Evolutionary conservation across 2,888 invertebrate species (phyloP), one percentile per base, ranked within the genome.

Genomic region (Anthrax anthrax): DNA sequence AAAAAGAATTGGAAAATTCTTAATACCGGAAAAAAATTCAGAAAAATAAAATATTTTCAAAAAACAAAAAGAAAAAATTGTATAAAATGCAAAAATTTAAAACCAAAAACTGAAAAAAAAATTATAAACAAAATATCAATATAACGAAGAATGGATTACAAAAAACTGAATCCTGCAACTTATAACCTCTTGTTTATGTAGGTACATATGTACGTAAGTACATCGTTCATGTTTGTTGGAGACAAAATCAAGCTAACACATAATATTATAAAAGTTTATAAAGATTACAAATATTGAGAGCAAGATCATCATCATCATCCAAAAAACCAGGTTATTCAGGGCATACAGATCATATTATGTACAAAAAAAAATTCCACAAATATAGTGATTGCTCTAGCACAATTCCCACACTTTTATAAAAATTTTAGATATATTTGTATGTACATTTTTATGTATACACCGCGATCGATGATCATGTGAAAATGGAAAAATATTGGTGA

Each of bases 391-490:
- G 3, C 47, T 43, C 27, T 47, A 43, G 47, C 47, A 47, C 39
- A 47, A 43, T 47, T 47, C 47, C 47, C 47, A 47, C 44, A 47
- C 47, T 47, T 41, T 41, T 10, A 14, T n/a, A 32, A n/a, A n/a
- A n/a, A n/a, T n/a, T n/a, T n/a, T n/a, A n/a, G n/a, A n/a, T n/a
- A n/a, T n/a, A n/a, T n/a, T n/a, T n/a, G n/a, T n/a, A n/a, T n/a
- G n/a, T n/a, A n/a, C n/a, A n/a, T n/a, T n/a, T n/a, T n/a, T n/a
- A n/a, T n/a, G n/a, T n/a, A n/a, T n/a, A n/a, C n/a, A n/a, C n/a
- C n/a, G n/a, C n/a, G n/a, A n/a, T n/a, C n/a, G 37, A 36, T 44
- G 41, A 47, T 47, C 47, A 47, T 47, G 47, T 47, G 47, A 44
- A 47, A 44, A 47, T 47, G 47, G 40, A 27, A 29, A 44, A 41